Base-by-base conservation (phyloP, 2,113 vertebrate genomes). In the Cygnus atratus region DNA sequence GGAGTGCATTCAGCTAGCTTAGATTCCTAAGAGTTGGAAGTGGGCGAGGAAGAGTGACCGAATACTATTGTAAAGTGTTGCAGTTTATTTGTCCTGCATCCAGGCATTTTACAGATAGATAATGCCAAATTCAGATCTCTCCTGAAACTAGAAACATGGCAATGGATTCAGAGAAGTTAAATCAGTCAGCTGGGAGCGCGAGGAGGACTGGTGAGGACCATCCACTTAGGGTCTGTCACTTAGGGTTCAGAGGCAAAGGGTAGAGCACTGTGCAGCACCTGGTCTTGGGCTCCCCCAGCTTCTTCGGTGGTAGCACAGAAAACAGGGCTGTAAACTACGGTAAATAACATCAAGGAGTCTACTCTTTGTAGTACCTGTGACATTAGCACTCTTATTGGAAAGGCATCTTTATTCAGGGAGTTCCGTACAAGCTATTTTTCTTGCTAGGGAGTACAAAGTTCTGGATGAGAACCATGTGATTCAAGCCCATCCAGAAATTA, bases 401-500 rank as follows among this genome's bases (percentile, higher is more conserved):
- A 68, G 54, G 35, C 48, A 78, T 13, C 33, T 95, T 33, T 66
- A 4, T 76, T 78, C 20, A 20, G 54, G 15, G 76, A 59, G 29
- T 76, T 76, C 55, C 13, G 7, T 76, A 39, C 68, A 73, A 37
- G 26, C 39, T 61, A 2, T 66, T 87, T 91, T 84, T 80, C 55
- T 89, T 74, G 9, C 46, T n/a, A 43, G 61, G 13, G 22, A 86
- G 43, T 74, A 71, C 76, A 79, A 89, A 55, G 28, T 16, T 20
- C 59, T 87, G 74, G 67, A 35, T 74, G 37, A 95, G 33, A 63
- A 35, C 50, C 18, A 7, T 68, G 39, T 66, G 68, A 92, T 70
- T 93, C 41, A 91, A 88, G 22, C 50, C 68, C 82, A 29, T 57
- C 84, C 5, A 2, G 67, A 95, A 95, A 54, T 84, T 87, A 84